Evolutionary conservation across 1,140 invertebrate genomes (phyloP), one percentile per base, ranked within the genome.

Genomic region (Hylaeus anthracinus): DNA sequence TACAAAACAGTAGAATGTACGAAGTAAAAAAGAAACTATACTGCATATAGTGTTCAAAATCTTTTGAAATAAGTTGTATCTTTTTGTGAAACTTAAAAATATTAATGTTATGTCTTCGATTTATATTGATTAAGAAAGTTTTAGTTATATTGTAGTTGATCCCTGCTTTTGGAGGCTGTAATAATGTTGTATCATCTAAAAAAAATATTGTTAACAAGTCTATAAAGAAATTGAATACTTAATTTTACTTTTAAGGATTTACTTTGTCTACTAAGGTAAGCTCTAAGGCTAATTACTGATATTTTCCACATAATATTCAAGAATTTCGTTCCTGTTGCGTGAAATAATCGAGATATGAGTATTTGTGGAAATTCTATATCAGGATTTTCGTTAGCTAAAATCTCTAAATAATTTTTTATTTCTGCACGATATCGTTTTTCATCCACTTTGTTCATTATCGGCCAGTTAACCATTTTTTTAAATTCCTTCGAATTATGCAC

Each of bases 391-490:
- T 48, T 83, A 6, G 90, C 79, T 26, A 92, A 69, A 43, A 76
- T 4, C 14, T 48, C 82, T 2, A 92, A 60, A 66, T 89, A 89
- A 39, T 88, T 76, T 56, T 86, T 90, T 5, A 92, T 83, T 60
- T 87, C 86, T 12, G 79, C 77, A 6, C 92, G 91, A 58, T 94
- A 94, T 64, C 87, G 91, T n/a, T 86, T 88, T 81, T 94, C 94
- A 3, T 90, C 86, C 39, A 88, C 90, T 84, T 94, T 94, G 66
- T 92, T 91, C 1, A 90, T 84, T 5, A 94, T 86, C 41, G 94
- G 94, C 94, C 94, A 94, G 51, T 89, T 90, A 58, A 94, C 90
- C 8, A 90, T 88, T 15, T 88, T 92, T 77, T 92, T 91, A 66
- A 94, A 92, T 53, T 90, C 90, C 1, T 84, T 89, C 10, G 90